Conservation (phyloP, 2,113 vertebrate species). For the Dendropsophus ebraccatus region DNA sequence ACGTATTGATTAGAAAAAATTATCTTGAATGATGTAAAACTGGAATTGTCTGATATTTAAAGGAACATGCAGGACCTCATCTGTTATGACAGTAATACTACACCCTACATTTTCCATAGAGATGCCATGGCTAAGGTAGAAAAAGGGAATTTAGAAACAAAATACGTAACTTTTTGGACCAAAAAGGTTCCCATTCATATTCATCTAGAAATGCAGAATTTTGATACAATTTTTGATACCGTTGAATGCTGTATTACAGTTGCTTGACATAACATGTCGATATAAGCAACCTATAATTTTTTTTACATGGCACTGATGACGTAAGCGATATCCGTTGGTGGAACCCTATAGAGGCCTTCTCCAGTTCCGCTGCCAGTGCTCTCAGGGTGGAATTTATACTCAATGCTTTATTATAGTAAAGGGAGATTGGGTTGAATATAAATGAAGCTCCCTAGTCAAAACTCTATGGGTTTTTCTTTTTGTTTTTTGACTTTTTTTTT, state of each 20-base stretch:
- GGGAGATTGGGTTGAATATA: slow-evolving; percentile 29
- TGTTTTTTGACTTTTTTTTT: slow-evolving; percentile 62
- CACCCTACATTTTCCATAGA: slow-evolving; percentile 22
- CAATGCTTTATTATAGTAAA: slow-evolving; percentile 37
- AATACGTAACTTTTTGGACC: slow-evolving; percentile 16
- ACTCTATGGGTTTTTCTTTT: slow-evolving; percentile 63
- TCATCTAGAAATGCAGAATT: slow-evolving; percentile 10
- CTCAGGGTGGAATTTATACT: slow-evolving; percentile 57
- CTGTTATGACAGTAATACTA: neutral
- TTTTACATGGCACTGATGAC: slow-evolving; percentile 38
- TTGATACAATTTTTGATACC: slow-evolving; percentile 14
- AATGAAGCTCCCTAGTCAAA: slow-evolving; percentile 64
- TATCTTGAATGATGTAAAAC: slow-evolving; percentile 78
- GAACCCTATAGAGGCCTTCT: slow-evolving; percentile 18
- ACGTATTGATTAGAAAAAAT: slow-evolving; percentile 63
- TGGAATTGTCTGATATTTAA: slow-evolving; percentile 85
- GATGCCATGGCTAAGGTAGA: slow-evolving; percentile 7
- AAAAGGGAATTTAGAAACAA: neutral
- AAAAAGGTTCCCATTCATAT: slow-evolving; percentile 3
- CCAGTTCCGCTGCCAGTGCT: slow-evolving; percentile 40
- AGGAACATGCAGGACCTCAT: slow-evolving; percentile 74
- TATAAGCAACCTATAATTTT: slow-evolving; percentile 3
- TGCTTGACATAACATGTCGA: slow-evolving; percentile 5
- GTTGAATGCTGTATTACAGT: neutral
- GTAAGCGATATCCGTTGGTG: slow-evolving; percentile 27